Percentiles rank a stretch among this genome's conserved stretches.
Evolutionary conservation across 2,888 invertebrate genomes (phyloP).

Genomic region (Aphelenchoides bicaudatus): DNA sequence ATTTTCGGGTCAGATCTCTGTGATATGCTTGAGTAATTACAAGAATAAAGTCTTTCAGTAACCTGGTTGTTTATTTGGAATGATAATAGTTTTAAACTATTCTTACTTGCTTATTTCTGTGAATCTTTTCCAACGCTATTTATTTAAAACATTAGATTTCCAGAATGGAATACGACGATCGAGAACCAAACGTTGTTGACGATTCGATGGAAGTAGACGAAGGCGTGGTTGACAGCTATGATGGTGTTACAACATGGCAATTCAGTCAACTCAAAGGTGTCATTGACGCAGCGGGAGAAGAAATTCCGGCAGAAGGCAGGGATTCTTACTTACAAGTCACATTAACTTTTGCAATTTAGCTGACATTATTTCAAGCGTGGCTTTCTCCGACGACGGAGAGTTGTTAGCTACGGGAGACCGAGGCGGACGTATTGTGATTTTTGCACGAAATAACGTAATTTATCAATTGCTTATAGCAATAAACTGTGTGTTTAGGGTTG

Average conservation of each 20-base stretch:
- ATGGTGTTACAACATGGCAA: neutral
- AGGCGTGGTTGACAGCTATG: neutral
- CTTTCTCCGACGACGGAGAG: conserved; percentile 98
- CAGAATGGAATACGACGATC: conserved; percentile 9
- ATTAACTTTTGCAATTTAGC: conserved; percentile 65
- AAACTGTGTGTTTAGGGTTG: conserved; percentile 48
- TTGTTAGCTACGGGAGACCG: conserved; percentile 97
- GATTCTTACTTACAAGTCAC: neutral
- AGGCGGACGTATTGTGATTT: conserved; percentile 97
- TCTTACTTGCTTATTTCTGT: neutral
- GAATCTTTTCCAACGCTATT: too few species aligned
- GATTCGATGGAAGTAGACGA: conserved; percentile 8
- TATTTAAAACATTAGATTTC: neutral
- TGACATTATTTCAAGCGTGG: conserved; percentile 97
- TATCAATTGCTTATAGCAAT: conserved; percentile 5
- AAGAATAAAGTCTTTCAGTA: too few species aligned
- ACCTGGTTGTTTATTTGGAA: too few species aligned
- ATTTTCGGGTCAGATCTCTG: neutral
- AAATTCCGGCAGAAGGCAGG: neutral
- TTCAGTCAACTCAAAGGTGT: neutral
- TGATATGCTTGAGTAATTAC: too few species aligned
- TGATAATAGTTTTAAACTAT: neutral
- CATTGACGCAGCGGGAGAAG: neutral
- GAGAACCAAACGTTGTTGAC: neutral
- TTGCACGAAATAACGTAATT: conserved; percentile 72